Base-by-base conservation (phyloP, 2,113 vertebrate species). In the Puma concolor region DNA sequence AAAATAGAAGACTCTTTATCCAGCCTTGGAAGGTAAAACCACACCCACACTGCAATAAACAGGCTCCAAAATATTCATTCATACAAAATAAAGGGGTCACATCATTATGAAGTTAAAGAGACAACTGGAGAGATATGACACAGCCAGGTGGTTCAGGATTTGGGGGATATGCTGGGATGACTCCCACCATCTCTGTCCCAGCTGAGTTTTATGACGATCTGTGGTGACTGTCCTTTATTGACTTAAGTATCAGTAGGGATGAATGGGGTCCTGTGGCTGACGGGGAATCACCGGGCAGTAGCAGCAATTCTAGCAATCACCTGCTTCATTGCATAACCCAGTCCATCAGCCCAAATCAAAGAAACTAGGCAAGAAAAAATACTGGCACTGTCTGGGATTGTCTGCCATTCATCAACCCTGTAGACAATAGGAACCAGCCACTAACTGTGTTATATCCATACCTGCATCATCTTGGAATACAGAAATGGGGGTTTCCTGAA, bases 1-100 rank as follows among this genome's bases (percentile, higher is more conserved):
- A 92, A 82, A 92, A 93, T 80, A 96, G 79, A 82, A 95, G 11
- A 88, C 44, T 74, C n/a, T 29, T 95, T 85, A 87, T 25, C 41
- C 36, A 91, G 31, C 13, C 31, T 95, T 88, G 57, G 96, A 92
- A 3, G 69, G 29, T 80, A 88, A 92, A 97, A 92, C 69, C 36
- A 91, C 0, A 94, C 7, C 38, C 41, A 94, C 14, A 80, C 72
- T 67, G 27, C 67, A 91, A 69, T 95, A 64, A 83, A 85, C 17
- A 76, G 15, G 36, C 14, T 94, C 54, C 19, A 38, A 91, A 95
- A 93, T 64, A 83, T 41, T 60, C 63, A 96, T 60, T 94, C 60
- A 91, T 29, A 94, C 33, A 92, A 95, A 89, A 80, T 83, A 87
- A 71, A 29, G 41, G 36, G 21, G 48, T 76, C 27, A 54, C 33